Evolutionary conservation across 2,797 vertebrate genomes (phyloP).

Genomic region (Lophius americanus): DNA sequence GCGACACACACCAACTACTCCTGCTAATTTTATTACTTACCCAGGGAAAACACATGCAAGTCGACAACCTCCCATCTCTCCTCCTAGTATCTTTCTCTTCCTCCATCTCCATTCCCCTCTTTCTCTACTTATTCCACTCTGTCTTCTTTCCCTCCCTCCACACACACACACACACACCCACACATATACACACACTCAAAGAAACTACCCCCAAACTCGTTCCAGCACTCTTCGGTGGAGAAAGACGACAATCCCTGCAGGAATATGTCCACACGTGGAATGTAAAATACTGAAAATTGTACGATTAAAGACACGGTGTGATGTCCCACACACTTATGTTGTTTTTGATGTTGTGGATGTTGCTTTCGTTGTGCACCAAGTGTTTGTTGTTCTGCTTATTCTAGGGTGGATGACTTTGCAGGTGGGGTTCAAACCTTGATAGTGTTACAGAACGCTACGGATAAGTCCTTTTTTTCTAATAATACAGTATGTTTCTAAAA

Average conservation of each 20-base stretch:
- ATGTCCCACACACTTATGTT: constrained; percentile 61
- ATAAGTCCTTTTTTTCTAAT: constrained; percentile 23
- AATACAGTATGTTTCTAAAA: constrained; percentile 25
- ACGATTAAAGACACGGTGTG: constrained; percentile 64
- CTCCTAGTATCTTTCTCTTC: background rate
- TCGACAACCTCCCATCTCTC: constrained; percentile 23
- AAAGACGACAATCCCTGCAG: constrained; percentile 69
- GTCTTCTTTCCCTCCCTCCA: constrained; percentile 1
- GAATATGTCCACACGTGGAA: constrained; percentile 74
- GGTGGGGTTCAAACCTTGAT: constrained; percentile 30
- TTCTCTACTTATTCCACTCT: constrained; percentile 19
- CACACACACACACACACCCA: constrained; percentile 5
- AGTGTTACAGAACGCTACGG: constrained; percentile 40
- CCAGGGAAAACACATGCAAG: constrained; percentile 63
- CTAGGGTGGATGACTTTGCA: constrained; percentile 39
- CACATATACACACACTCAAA: constrained; percentile 17
- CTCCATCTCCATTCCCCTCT: background rate
- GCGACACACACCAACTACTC: constrained; percentile 14
- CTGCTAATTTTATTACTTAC: constrained; percentile 38
- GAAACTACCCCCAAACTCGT: constrained; percentile 32
- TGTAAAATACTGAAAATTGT: constrained; percentile 74
- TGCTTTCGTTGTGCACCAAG: constrained; percentile 64
- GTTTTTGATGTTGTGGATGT: constrained; percentile 61
- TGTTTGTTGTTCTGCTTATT: constrained; percentile 57
- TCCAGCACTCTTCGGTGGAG: constrained; percentile 59